Evolutionary conservation across 2,797 vertebrate genomes (phyloP).

Genomic region (Gymnopithys bicolor): DNA sequence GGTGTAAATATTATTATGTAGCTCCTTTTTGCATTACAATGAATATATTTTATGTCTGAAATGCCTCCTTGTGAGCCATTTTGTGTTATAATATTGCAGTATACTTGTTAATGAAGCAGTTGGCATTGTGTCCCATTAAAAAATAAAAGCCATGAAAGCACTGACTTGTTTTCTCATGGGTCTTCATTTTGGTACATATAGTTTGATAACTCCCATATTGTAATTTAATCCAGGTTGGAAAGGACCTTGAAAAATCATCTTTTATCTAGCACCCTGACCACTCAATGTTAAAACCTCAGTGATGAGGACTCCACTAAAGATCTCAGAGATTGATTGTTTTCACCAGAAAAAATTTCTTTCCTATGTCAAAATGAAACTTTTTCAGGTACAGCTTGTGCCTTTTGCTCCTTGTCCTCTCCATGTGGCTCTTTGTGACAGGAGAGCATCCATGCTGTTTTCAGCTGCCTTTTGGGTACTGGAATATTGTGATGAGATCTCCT

Average conservation of each 20-base stretch:
- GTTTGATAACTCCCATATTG: not conserved
- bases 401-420: not conserved
- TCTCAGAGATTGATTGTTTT: not conserved
- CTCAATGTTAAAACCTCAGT: not conserved
- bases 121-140: not conserved
- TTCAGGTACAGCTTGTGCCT: not conserved
- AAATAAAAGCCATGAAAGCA: not conserved
- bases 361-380: not conserved
- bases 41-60: not conserved
- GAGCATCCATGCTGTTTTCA: no score
- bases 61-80: not conserved
- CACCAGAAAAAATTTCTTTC: not conserved
- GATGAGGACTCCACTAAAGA: not conserved
- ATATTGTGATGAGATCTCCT: no score
- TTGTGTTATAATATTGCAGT: not conserved
- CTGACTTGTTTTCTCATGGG: not conserved
- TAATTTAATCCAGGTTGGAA: not conserved
- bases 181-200: not conserved
- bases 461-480: no score
- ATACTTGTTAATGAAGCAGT: not conserved
- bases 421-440: no score
- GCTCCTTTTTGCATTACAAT: not conserved
- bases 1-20: not conserved
- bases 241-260: accelerated
- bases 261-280: not conserved